phyloP scores from a whole-genome alignment of 2,888 invertebrate genomes.

The Idaea biselata region DNA sequence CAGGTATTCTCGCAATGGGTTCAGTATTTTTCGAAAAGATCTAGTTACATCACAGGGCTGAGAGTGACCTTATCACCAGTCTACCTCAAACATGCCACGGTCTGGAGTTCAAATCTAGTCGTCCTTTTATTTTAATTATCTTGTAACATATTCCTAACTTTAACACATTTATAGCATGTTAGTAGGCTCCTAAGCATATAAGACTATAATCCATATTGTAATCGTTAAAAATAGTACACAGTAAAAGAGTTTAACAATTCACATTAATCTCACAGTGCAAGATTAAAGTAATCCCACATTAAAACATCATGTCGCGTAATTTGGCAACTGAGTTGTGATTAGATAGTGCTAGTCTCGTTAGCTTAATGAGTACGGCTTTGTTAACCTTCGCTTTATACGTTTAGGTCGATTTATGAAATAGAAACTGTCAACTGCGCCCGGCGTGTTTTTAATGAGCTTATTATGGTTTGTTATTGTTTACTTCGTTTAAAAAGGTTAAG shows the following conservation, averaged over 20 bases:
- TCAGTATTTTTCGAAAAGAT: no score
- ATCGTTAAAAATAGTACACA: no score
- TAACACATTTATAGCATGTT: no score
- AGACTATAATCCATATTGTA: no score
- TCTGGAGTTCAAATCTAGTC: no score
- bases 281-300: conserved; percentile 74
- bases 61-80: no score
- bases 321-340: conserved; percentile 77
- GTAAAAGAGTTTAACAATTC: conserved; percentile 10
- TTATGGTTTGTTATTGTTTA: conserved; percentile 1
- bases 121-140: no score
- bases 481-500: background rate
- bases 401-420: conserved; percentile 46
- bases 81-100: no score
- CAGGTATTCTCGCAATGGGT: no score
- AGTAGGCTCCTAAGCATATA: no score
- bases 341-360: conserved; percentile 77
- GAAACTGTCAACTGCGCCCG: conserved; percentile 28
- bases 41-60: no score
- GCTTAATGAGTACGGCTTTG: conserved; percentile 70
- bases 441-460: conserved; percentile 16
- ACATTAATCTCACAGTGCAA: conserved; percentile 52
- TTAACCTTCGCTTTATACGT: conserved; percentile 63
- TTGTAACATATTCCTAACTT: no score
- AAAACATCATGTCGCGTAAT: conserved; percentile 73